Evolutionary conservation across 1,140 invertebrate genomes (phyloP), one percentile per base, ranked within the genome.

Genomic region (Atta texana): DNA sequence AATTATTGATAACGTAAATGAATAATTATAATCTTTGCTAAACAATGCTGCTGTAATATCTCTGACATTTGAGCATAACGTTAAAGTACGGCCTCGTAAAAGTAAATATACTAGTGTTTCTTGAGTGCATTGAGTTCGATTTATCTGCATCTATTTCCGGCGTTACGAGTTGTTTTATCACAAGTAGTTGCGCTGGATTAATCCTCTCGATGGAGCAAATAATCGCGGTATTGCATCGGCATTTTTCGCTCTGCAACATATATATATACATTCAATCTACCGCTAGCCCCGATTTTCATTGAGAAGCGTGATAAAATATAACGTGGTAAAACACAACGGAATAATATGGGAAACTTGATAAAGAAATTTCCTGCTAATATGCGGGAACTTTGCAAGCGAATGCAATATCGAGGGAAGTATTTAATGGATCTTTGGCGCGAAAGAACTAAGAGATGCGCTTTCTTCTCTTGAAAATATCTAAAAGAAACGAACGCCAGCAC

Each of bases 1-100:
- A 39, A 24, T 34, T 74, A 18, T n/a, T 57, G 55, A 74, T 44
- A 51, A 72, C 28, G 34, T 59, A 82, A 24, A 81, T 81, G 51
- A 82, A 57, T 61, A 82, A 74, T 84, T 16, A 18, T 14, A 61
- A 84, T 84, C 57, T 84, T 84, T 12, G 14, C 21, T 16, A 31
- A 81, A 39, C 64, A 44, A 12, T 5, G 18, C 16, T 3, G 18
- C 28, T 24, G 39, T 28, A 75, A 61, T 84, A 34, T 61, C 53
- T 61, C 57, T 21, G 55, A 4, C 44, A 61, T 74, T 84, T 49
- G 55, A 72, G 12, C 34, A 34, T 68, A 31, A 71, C 12, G 51
- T 68, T 44, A 28, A 16, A 55, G n/a, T 7, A n/a, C n/a, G 39
- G 24, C 3, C n/a, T 61, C n/a, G 3, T 10, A 12, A 21, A 57